Evolutionary conservation across 2,888 invertebrate species (phyloP).

Genomic region (Idaea straminata): DNA sequence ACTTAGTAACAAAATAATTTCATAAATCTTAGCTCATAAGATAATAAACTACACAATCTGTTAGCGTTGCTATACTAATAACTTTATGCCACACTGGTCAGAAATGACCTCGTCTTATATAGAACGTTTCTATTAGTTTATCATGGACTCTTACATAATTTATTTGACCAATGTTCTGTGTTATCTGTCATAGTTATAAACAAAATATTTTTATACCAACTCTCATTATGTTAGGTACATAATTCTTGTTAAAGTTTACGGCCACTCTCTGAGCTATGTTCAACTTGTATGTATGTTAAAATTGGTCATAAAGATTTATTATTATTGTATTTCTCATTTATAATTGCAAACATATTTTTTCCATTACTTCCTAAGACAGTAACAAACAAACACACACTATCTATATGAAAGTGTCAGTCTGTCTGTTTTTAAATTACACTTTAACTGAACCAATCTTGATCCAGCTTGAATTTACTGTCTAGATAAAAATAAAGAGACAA

Average conservation of each 20-base stretch:
- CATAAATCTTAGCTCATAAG: slow-evolving; percentile 2
- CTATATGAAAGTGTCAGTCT: not conserved
- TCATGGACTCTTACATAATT: slow-evolving; percentile 9
- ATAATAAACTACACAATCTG: not conserved
- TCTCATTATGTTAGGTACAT: not conserved
- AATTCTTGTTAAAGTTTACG: too few relatives aligned
- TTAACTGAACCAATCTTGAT: too few relatives aligned
- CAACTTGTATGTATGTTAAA: too few relatives aligned
- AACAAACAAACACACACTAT: not conserved
- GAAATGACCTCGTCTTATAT: slow-evolving; percentile 15
- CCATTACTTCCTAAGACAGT: not conserved
- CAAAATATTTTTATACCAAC: not conserved
- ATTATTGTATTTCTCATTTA: too few relatives aligned
- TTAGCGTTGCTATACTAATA: slow-evolving; percentile 7
- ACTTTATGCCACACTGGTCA: slow-evolving; percentile 9
- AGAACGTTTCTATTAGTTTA: slow-evolving; percentile 9
- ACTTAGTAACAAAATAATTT: slow-evolving; percentile 13
- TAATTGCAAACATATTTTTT: not conserved
- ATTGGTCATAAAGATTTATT: too few relatives aligned
- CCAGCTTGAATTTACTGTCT: too few relatives aligned
- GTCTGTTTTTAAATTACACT: not conserved
- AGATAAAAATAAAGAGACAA: too few relatives aligned
- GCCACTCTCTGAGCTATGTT: too few relatives aligned
- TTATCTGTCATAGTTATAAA: not conserved
- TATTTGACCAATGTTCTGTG: slow-evolving; percentile 8